Evolutionary conservation across 2,888 invertebrate species (phyloP), one percentile per base, ranked within the genome.

Genomic region (Tortricodes alternella): DNA sequence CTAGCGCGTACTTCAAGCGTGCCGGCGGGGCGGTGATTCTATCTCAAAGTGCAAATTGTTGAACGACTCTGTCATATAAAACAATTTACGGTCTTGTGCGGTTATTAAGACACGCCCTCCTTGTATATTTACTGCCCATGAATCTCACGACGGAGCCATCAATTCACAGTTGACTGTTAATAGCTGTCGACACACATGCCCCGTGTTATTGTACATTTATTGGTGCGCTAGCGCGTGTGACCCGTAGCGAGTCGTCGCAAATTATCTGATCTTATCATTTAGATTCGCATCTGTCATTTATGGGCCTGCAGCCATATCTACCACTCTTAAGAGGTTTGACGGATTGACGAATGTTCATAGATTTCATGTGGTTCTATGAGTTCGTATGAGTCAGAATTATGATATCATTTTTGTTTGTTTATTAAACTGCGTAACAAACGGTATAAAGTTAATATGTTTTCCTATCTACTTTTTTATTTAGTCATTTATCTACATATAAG

Each of bases 11-110:
- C 49, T 50, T 44, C 37, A 50, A 50, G 23, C 27, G 37, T 16
- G 58, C 61, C 62, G 55, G 60, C 46, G 67, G n/a, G n/a, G 67
- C 79, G 78, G 78, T 66, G 74, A 78, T 80, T 60, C 60, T 78
- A 82, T 82, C 80, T 62, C 68, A 72, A 73, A 73, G 68, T 64
- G 63, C 69, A 68, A 70, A 68, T 71, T 71, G 66, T 70, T 71
- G 67, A 64, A 63, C 65, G 72, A 76, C 72, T 67, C 68, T 77
- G 81, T 78, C 83, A 74, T 72, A 72, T 81, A 76, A 79, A 83
- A 79, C 78, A 83, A 84, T 86, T 85, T 80, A 85, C 78, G 73
- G 74, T 65, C 66, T 60, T 62, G 64, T 69, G 63, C 65, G 68
- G 71, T 56, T 49, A 70, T 74, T 69, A 72, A 70, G 63, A 74